Evolutionary conservation across 2,113 vertebrate genomes (phyloP).

Genomic region (Mesitornis unicolor): DNA sequence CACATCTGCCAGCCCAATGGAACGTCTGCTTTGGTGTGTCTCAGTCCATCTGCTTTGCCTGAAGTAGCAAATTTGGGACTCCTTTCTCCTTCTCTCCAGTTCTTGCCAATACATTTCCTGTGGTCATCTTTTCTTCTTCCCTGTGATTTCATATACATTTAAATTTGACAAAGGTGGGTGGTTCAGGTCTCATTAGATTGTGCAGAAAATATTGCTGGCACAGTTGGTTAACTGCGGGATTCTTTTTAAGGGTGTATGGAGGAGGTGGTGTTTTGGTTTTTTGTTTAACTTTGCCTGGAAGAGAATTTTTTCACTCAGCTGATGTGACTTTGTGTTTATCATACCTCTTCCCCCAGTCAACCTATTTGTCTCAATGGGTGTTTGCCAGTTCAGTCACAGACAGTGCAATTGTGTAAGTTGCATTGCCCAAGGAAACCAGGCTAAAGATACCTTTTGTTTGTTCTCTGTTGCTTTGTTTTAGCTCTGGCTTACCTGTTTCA

Average conservation of each 20-base stretch:
- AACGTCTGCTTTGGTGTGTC: neutral
- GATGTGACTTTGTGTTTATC: neutral
- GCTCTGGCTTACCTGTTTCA: neutral
- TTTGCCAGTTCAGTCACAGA: neutral
- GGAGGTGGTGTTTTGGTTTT: fast-evolving
- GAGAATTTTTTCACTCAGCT: neutral
- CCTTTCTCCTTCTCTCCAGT: neutral
- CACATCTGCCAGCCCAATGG: neutral
- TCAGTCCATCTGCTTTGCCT: neutral
- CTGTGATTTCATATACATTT: neutral
- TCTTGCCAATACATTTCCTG: neutral
- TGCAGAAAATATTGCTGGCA: neutral
- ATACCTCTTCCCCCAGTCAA: no score
- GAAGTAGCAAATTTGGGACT: neutral
- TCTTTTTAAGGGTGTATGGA: neutral
- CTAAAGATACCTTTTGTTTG: neutral
- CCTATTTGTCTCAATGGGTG: neutral
- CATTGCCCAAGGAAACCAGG: neutral
- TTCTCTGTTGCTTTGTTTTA: neutral
- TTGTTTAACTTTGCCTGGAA: neutral
- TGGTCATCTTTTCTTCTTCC: neutral
- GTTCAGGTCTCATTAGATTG: neutral
- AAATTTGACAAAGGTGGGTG: neutral
- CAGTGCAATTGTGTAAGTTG: neutral
- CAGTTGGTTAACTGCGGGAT: neutral